phyloP scores from a whole-genome alignment of 1,140 invertebrate genomes.

The Trinorchestia longiramus region DNA sequence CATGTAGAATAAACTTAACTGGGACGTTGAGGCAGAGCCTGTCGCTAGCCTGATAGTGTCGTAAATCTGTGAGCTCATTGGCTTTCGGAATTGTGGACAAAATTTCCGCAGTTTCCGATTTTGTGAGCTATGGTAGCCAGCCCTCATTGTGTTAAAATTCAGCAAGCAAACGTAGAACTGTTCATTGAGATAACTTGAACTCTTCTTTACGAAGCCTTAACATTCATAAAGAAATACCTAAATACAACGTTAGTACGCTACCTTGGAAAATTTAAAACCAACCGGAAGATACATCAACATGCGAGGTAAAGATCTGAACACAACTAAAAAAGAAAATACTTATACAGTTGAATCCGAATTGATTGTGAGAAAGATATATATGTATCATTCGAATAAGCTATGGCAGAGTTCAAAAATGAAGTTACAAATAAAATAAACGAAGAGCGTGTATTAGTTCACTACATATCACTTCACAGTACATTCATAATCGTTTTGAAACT shows the following conservation, averaged over 20 bases:
- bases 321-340: background rate
- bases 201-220: background rate
- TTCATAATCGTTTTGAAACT: background rate
- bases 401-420: too few relatives aligned
- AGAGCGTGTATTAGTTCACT: background rate
- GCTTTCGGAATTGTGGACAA: background rate
- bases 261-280: background rate
- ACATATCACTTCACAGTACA: background rate
- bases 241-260: background rate
- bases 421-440: background rate
- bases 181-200: background rate
- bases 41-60: background rate
- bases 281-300: background rate
- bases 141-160: background rate
- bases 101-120: background rate
- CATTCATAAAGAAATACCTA: too few relatives aligned
- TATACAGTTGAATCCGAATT: background rate
- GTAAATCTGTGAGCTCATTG: background rate
- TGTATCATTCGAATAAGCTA: background rate
- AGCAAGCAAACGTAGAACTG: background rate
- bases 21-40: background rate
- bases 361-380: background rate
- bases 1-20: background rate
- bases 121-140: background rate
- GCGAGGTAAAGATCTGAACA: background rate